Percentiles rank a stretch among this genome's conserved stretches.
Evolutionary conservation across 2,113 vertebrate species (phyloP).

Genomic region (Mellivora capensis): DNA sequence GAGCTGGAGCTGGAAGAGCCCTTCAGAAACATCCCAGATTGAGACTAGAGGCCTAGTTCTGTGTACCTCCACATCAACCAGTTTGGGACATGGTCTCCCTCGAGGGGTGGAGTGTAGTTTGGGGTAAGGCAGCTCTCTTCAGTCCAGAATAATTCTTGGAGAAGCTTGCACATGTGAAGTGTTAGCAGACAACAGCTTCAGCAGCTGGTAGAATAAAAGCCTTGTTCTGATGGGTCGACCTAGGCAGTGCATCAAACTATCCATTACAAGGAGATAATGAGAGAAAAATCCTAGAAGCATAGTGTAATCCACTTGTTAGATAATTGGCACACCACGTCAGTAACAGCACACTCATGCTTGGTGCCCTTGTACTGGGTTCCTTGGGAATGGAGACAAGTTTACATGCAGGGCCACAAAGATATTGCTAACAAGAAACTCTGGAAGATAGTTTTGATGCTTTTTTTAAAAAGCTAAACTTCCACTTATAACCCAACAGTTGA

Average conservation of each 20-base stretch:
- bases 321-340: neutral
- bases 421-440: neutral
- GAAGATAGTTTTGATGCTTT: neutral
- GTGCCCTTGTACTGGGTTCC: neutral
- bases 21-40: neutral
- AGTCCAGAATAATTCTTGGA: neutral
- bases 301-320: neutral
- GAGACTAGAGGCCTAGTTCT: neutral
- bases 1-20: neutral
- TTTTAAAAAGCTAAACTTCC: neutral
- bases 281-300: neutral
- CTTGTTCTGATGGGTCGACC: neutral
- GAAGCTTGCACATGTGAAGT: neutral
- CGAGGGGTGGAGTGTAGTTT: neutral
- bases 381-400: neutral
- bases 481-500: neutral
- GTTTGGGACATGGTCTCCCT: neutral
- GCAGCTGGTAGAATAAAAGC: neutral
- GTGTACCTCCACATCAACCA: neutral
- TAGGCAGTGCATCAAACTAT: neutral
- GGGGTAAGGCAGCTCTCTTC: neutral
- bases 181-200: neutral
- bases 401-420: no score
- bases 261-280: neutral
- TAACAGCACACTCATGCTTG: neutral